phyloP scores from a whole-genome alignment of 30 jellyfish, hydroid and myxozoan genomes.

The Hydra vulgaris region DNA sequence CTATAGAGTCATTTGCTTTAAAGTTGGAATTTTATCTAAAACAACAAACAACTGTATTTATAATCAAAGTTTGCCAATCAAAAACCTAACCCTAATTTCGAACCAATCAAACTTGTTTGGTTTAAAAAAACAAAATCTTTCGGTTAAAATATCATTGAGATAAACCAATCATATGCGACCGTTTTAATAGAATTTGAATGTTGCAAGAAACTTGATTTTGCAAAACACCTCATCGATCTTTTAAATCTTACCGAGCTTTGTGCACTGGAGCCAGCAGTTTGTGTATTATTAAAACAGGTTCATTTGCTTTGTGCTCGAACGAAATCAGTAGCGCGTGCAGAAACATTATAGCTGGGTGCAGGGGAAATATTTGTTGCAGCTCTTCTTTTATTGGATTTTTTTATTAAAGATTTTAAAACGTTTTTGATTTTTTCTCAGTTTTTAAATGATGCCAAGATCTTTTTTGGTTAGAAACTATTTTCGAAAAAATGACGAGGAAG shows the following conservation, averaged over 20 bases:
- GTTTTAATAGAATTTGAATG: conserved; percentile 5
- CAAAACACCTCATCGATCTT: not conserved
- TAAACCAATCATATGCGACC: conserved; percentile 4
- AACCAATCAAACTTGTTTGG: not conserved
- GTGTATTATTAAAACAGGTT: conserved; percentile 1
- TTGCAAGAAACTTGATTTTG: not conserved
- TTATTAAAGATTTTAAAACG: not conserved
- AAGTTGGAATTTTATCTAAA: not conserved
- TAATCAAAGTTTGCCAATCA: not conserved
- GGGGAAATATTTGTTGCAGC: not conserved
- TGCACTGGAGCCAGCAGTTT: conserved; percentile 7
- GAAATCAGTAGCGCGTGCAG: conserved; percentile 36
- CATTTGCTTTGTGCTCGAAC: conserved; percentile 26
- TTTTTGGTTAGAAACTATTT: conserved; percentile 66
- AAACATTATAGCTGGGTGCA: conserved; percentile 33
- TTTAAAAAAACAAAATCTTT: not conserved
- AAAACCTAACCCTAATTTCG: not conserved
- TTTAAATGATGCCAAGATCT: conserved; percentile 84
- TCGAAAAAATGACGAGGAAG: conserved; percentile 47
- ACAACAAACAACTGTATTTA: not conserved
- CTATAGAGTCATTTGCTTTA: not conserved
- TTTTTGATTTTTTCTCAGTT: not conserved
- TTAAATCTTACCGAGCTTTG: not conserved
- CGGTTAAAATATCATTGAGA: not conserved
- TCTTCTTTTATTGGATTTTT: not conserved